phyloP scores from a whole-genome alignment of 2,797 vertebrate genomes.

The Lycodopsis pacificus region DNA sequence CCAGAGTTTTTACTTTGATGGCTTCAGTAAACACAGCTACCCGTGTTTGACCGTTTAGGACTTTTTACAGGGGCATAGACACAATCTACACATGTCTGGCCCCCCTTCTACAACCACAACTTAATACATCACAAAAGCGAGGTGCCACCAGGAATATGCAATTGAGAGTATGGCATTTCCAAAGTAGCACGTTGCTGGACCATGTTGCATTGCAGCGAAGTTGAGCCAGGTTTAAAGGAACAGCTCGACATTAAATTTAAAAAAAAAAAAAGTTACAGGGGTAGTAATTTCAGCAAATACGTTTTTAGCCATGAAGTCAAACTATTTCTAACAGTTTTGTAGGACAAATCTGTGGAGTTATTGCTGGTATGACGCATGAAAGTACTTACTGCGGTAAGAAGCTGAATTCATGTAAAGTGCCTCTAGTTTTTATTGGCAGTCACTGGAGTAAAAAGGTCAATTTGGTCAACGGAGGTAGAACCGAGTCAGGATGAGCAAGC shows the following conservation, averaged over 20 bases:
- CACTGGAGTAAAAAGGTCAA: too few relatives aligned
- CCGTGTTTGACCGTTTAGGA: constrained; percentile 6
- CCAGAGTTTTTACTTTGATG: constrained; percentile 1
- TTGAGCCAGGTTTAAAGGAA: not conserved
- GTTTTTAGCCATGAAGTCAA: not conserved
- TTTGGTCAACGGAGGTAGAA: too few relatives aligned
- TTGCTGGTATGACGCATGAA: not conserved
- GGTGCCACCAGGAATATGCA: not conserved
- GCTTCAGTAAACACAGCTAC: not conserved
- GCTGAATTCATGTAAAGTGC: not conserved
- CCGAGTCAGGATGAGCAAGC: too few relatives aligned
- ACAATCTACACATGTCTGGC: not conserved
- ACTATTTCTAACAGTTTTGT: not conserved
- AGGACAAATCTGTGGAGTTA: not conserved
- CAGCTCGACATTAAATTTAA: not conserved
- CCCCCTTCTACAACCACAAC: too few relatives aligned
- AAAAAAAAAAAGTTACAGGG: too few relatives aligned
- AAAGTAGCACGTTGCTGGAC: not conserved
- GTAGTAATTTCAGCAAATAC: too few relatives aligned
- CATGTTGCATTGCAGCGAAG: not conserved
- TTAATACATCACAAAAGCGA: not conserved
- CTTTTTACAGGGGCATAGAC: not conserved
- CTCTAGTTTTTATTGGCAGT: too few relatives aligned
- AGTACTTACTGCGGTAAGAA: not conserved
- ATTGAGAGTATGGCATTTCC: not conserved